Evolutionary conservation across 2,113 vertebrate genomes (phyloP), one percentile per base, ranked within the genome.

Genomic region (Grallaria varia): DNA sequence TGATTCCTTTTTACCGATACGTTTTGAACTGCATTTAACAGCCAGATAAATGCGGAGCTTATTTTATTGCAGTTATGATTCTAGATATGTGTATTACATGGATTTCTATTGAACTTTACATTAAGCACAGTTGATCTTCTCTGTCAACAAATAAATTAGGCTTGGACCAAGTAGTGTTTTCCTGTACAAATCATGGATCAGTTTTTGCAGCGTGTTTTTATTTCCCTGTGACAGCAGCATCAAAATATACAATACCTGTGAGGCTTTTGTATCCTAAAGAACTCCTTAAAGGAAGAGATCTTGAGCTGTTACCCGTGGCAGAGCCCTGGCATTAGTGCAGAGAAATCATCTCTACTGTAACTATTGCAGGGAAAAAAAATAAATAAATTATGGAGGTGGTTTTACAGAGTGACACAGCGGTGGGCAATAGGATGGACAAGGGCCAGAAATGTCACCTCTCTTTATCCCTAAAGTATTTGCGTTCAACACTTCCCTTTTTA

Each of bases 1-100:
- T 96, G 91, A 95, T 95, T 97, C 96, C 97, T 97, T 96, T 96
- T 96, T 97, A 71, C 91, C 97, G 95, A 97, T 96, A 98, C 94
- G 86, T 94, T 87, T 93, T 66, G 96, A 97, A 94, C 96, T 94
- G 89, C 83, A 31, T 97, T 97, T 96, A 97, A 83, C 95, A 67
- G 89, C 59, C 92, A 95, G 96, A 95, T 95, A 97, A 97, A 96
- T 72, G 83, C 71, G 66, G 94, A 95, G 89, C 96, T 97, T 75
- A 56, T 94, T 97, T 94, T 93, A 94, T 95, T 94, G 91, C 89
- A 50, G 91, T 91, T 91, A 27, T 2, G 39, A 77, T 89, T 83
- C 89, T 52, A 75, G 81, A 60, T 82, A 77, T 73, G 90, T 75
- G 55, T 63, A 14, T 76, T 82, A 8, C 55, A 35, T 69, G 87